These are phyloP conservation scores for Mus minutoides DNA, from an alignment of 2,797 vertebrate genomes.

Conservation along the genomic window DNA sequence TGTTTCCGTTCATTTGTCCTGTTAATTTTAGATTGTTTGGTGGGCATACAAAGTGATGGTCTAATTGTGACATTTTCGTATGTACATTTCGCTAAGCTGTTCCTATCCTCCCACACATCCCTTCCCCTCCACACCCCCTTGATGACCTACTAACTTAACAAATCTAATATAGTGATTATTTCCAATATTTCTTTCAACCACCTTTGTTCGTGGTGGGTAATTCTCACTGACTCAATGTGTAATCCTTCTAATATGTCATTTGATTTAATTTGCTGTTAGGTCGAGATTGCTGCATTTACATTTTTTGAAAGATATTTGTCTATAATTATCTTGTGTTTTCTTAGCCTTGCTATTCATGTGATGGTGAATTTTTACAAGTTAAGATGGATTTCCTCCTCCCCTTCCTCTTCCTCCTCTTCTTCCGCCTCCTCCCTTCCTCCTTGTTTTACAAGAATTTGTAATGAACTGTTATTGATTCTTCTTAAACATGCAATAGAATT, in stretches of 20 bases:
- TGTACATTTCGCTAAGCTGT: background rate
- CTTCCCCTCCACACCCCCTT: too few species aligned
- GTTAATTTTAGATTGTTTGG: background rate
- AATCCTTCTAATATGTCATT: background rate
- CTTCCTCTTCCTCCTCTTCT: background rate
- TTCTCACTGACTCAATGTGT: background rate
- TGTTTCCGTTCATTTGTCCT: background rate
- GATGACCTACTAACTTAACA: slow-evolving; percentile 1
- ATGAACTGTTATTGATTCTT: background rate
- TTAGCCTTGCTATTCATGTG: background rate
- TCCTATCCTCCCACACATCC: background rate
- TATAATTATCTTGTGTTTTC: slow-evolving; percentile 15
- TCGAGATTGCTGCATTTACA: background rate
- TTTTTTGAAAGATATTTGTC: background rate
- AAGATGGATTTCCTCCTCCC: background rate
- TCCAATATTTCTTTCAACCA: slow-evolving; percentile 12
- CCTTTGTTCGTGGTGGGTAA: background rate
- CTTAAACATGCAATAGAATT: background rate
- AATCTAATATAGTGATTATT: background rate
- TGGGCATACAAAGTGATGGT: background rate
- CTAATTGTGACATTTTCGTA: background rate
- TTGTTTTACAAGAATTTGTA: background rate
- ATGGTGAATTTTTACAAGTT: background rate
- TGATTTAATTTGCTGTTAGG: background rate
- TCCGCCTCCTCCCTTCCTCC: background rate